Evolutionary conservation across 2,113 vertebrate species (phyloP), one percentile per base, ranked within the genome.

Genomic region (Pluvianellus socialis): DNA sequence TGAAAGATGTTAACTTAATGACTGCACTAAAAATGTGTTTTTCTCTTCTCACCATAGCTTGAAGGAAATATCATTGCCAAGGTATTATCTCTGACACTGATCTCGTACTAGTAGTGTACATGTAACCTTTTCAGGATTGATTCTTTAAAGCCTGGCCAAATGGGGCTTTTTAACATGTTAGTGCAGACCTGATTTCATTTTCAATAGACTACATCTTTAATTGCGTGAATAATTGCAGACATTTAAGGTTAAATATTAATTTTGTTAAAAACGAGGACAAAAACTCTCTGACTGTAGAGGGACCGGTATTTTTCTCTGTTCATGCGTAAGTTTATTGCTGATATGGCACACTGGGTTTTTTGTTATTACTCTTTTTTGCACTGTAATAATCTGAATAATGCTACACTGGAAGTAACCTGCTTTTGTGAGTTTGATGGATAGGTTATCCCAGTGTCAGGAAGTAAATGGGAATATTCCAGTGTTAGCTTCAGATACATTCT

Each of bases 401-500:
- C 12, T 52, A 56, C 3, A 4, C 8, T 88, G 67, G 38, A 73
- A 61, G 21, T 56, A 79, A 55, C 27, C 27, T 56, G 16, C 38
- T 83, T 92, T 52, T 47, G 47, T 33, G 38, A 88, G 21, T 59
- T 86, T 79, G 88, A 93, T 77, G 67, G 71, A 68, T 44, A 79
- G 75, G 38, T 88, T 86, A 79, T 40, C 35, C 12, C 40, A 49
- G 19, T n/a, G 35, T 65, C 22, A 73, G 49, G 55, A 80, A 94
- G 28, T 77, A 92, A 93, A 67, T 24, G 19, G n/a, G 53, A 94
- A 75, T 87, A 84, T 83, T 82, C 17, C 28, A 89, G 47, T 81
- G 55, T 88, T 92, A 92, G 49, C 71, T 95, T 97, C 93, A 97
- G 75, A 96, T 92, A 77, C 44, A 83, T 95, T 94, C 75, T 94